Percentiles rank a stretch among this genome's conserved stretches.
phyloP scores from a whole-genome alignment of 1,140 invertebrate species.

The Aphelenchoides besseyi region DNA sequence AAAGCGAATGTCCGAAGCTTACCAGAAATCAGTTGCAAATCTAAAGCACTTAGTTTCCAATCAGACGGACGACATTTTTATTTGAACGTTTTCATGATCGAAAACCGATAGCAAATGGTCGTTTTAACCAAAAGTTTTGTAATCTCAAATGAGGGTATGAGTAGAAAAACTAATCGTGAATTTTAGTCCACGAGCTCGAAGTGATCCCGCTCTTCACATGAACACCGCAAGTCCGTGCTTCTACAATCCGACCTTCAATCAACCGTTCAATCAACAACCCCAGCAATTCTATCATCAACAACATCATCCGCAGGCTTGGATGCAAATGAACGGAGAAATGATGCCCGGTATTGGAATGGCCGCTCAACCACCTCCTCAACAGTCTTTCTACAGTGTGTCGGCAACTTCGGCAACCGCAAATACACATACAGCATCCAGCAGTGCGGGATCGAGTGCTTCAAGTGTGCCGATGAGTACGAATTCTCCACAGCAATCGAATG shows the following conservation, averaged over 20 bases:
- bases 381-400: not conserved
- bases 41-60: not conserved
- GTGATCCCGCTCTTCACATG: constrained; percentile 51
- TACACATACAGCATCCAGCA: not conserved
- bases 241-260: constrained; percentile 15
- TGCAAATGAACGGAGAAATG: constrained; percentile 10
- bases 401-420: not conserved
- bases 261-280: constrained; percentile 6
- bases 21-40: not conserved
- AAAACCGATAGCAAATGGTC: too few species aligned
- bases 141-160: too few species aligned
- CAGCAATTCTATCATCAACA: constrained; percentile 23
- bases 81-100: too few species aligned
- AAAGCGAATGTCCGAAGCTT: not conserved
- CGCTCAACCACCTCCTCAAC: constrained; percentile 17
- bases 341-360: constrained; percentile 10
- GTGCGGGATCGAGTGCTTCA: not conserved
- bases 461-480: not conserved
- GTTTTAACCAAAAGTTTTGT: too few species aligned
- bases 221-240: constrained; percentile 34
- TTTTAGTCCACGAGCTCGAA: constrained; percentile 40
- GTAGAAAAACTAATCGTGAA: too few species aligned
- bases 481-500: not conserved
- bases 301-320: not conserved
- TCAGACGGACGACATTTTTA: not conserved